These are phyloP conservation scores for Cyphomyrmex costatus DNA, from an alignment of 1,140 invertebrate genomes.

Conservation along the genomic window DNA sequence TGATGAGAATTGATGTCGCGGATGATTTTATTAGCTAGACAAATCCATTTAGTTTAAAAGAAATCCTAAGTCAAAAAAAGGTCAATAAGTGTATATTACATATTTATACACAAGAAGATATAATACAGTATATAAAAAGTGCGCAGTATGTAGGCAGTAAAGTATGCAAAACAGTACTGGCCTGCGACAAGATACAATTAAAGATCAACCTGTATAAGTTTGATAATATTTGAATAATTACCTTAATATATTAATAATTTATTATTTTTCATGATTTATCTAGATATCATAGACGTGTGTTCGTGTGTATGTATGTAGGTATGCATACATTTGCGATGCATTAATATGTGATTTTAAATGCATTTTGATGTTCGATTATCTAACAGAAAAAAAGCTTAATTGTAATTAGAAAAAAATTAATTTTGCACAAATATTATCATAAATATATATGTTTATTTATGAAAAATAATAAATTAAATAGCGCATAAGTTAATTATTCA, in stretches of 20 bases:
- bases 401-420: background rate
- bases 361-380: background rate
- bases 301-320: too few species aligned
- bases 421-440: background rate
- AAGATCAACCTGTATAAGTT: background rate
- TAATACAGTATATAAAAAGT: conserved; percentile 62
- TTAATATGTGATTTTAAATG: background rate
- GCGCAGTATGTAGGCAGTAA: conserved; percentile 22
- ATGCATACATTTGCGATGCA: background rate
- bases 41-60: conserved; percentile 23
- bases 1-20: conserved; percentile 26
- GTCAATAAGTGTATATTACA: conserved; percentile 77
- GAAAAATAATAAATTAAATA: conserved; percentile 33
- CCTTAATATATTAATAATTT: background rate
- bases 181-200: conserved; percentile 32
- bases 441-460: background rate
- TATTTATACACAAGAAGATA: conserved; percentile 80
- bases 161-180: conserved; percentile 61
- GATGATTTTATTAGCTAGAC: conserved; percentile 19
- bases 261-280: conserved; percentile 11
- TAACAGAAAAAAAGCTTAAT: background rate
- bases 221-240: background rate
- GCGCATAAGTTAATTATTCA: background rate
- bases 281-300: background rate
- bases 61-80: conserved; percentile 50